These are phyloP conservation scores for Neopipo cinnamomea DNA, from an alignment of 2,113 vertebrate genomes.

Conservation along the genomic window DNA sequence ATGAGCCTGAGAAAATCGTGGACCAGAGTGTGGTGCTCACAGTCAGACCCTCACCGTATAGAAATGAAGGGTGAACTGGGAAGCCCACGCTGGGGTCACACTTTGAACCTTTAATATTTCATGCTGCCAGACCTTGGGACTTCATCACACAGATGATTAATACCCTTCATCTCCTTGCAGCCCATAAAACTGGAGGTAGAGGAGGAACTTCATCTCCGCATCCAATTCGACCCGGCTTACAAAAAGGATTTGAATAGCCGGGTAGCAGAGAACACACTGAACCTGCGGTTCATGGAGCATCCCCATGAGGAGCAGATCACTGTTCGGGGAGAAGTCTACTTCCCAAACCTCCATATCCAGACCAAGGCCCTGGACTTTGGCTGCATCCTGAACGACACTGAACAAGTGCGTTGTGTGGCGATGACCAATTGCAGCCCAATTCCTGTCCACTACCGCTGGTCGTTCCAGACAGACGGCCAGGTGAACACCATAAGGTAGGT, in stretches of 20 bases:
- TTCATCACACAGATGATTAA: neutral
- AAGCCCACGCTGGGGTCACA: fast-evolving
- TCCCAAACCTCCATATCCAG: slow-evolving; percentile 83
- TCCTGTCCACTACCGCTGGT: slow-evolving; percentile 81
- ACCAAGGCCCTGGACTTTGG: slow-evolving; percentile 81
- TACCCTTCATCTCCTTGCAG: slow-evolving; percentile 57
- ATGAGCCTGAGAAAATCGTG: neutral
- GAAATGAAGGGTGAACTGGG: neutral
- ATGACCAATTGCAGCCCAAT: slow-evolving; percentile 85
- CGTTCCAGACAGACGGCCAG: slow-evolving; percentile 64
- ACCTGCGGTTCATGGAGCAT: slow-evolving; percentile 78
- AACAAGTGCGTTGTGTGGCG: slow-evolving; percentile 56
- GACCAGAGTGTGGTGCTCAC: neutral
- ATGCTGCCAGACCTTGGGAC: neutral
- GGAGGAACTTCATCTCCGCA: slow-evolving; percentile 71
- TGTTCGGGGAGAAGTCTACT: slow-evolving; percentile 80
- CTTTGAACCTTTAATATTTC: neutral
- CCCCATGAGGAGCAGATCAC: slow-evolving; percentile 76
- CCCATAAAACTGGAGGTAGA: slow-evolving; percentile 66
- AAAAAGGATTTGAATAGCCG: slow-evolving; percentile 53
- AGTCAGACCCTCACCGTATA: neutral
- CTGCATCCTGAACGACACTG: slow-evolving; percentile 82
- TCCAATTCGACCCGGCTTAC: slow-evolving; percentile 81
- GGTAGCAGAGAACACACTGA: slow-evolving; percentile 74
- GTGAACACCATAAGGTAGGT: slow-evolving; percentile 71